These are phyloP conservation scores for Dynastes grantii DNA, from an alignment of 2,888 invertebrate genomes.

Conservation along the genomic window DNA sequence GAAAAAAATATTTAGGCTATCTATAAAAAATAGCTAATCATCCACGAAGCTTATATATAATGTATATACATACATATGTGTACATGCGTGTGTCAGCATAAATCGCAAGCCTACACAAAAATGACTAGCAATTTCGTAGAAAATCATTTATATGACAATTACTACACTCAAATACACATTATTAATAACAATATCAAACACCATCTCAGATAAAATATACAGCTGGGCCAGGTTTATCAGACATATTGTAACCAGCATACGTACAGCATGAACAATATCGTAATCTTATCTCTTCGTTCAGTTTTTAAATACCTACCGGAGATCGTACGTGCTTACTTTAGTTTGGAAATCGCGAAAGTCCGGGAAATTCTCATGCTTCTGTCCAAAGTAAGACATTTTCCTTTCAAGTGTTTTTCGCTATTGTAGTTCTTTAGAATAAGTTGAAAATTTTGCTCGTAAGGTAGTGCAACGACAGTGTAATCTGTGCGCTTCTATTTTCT, in stretches of 20 bases:
- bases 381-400: background rate
- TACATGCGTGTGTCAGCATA: too few relatives aligned
- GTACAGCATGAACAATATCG: background rate
- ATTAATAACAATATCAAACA: background rate
- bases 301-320: background rate
- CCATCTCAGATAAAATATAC: background rate
- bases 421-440: too few relatives aligned
- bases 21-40: too few relatives aligned
- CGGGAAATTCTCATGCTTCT: background rate
- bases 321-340: background rate
- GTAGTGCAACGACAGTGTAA: background rate
- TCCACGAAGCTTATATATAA: too few relatives aligned
- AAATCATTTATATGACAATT: background rate
- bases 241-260: too few relatives aligned
- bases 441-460: background rate
- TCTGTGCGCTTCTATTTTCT: background rate
- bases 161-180: background rate
- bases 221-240: background rate
- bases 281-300: background rate
- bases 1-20: too few relatives aligned
- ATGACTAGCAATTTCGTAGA: too few relatives aligned
- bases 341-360: background rate
- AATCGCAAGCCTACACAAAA: too few relatives aligned
- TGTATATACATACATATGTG: too few relatives aligned
- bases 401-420: background rate